Percentiles rank a stretch among this genome's conserved stretches.
phyloP scores from a whole-genome alignment of 2,113 vertebrate species.

The Agapornis roseicollis region DNA sequence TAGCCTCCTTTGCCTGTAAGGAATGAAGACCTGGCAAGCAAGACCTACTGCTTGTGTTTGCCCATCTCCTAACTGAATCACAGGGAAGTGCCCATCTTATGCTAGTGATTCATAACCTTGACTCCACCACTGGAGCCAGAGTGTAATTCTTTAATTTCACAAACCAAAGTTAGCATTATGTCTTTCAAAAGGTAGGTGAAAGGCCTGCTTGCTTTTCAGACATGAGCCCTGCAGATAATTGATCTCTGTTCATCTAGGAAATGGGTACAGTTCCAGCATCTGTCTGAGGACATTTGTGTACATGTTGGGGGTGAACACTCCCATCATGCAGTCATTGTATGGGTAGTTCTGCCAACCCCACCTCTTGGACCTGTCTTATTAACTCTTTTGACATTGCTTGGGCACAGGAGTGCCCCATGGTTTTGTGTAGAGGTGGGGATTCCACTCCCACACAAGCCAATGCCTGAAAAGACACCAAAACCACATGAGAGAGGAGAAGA shows the following conservation, averaged over 20 bases:
- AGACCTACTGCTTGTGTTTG: not conserved
- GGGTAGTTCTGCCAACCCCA: not conserved
- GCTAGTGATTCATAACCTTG: not conserved
- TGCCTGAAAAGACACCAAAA: not conserved
- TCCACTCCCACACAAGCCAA: not conserved
- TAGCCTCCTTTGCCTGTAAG: not conserved
- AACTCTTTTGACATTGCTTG: not conserved
- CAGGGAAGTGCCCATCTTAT: not conserved
- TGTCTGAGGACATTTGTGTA: not conserved
- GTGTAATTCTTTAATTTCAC: not conserved
- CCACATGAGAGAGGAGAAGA: not conserved
- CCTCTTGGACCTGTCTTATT: not conserved
- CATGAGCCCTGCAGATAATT: not conserved
- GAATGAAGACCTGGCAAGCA: not conserved
- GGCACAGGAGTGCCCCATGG: not conserved
- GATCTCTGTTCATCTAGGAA: not conserved
- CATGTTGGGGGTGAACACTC: not conserved
- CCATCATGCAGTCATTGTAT: not conserved
- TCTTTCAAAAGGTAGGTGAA: not conserved
- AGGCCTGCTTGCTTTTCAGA: not conserved
- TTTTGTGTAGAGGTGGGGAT: not conserved
- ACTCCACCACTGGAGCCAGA: not conserved
- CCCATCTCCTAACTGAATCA: rapidly evolving
- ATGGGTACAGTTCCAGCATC: not conserved
- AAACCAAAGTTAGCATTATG: not conserved